These are phyloP conservation scores for Calidris pygmaea DNA, from an alignment of 2,113 vertebrate species.

Conservation along the genomic window DNA sequence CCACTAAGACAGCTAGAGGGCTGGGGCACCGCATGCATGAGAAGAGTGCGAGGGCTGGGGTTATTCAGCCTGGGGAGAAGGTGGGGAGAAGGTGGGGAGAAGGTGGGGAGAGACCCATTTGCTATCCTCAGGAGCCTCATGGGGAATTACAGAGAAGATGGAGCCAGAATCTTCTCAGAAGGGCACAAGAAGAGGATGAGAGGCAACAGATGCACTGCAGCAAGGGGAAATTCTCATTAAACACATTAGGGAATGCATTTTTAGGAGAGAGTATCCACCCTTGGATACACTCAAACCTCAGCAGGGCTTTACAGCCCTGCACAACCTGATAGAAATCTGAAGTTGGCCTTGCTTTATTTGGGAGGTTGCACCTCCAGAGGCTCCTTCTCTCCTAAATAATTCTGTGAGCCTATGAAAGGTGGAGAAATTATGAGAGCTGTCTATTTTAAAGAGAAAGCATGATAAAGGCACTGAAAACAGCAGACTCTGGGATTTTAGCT, in stretches of 20 bases:
- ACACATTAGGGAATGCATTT: not conserved
- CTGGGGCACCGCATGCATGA: accelerated
- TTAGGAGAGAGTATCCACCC: not conserved
- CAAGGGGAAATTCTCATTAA: not conserved
- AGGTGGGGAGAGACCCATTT: not conserved
- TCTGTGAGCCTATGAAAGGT: not conserved
- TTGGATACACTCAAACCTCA: not conserved
- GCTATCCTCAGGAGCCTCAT: not conserved
- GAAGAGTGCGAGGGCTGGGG: not conserved
- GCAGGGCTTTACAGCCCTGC: not conserved
- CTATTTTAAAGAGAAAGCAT: not conserved
- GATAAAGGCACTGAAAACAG: not conserved
- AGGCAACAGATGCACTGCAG: not conserved
- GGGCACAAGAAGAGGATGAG: not conserved
- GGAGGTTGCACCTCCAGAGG: not conserved
- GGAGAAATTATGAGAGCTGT: not conserved
- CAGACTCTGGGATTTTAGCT: not conserved
- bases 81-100: not conserved
- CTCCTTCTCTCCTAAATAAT: not conserved
- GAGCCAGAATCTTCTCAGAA: not conserved
- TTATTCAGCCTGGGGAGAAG: not conserved
- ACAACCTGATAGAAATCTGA: not conserved
- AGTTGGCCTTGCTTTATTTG: not conserved
- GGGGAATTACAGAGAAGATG: not conserved
- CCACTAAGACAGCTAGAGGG: not conserved